A percentile compares a stretch with the other conserved stretches of the same genome.
These are phyloP conservation scores for Chelon labrosus DNA, from an alignment of 2,797 vertebrate species.

Conservation along the genomic window DNA sequence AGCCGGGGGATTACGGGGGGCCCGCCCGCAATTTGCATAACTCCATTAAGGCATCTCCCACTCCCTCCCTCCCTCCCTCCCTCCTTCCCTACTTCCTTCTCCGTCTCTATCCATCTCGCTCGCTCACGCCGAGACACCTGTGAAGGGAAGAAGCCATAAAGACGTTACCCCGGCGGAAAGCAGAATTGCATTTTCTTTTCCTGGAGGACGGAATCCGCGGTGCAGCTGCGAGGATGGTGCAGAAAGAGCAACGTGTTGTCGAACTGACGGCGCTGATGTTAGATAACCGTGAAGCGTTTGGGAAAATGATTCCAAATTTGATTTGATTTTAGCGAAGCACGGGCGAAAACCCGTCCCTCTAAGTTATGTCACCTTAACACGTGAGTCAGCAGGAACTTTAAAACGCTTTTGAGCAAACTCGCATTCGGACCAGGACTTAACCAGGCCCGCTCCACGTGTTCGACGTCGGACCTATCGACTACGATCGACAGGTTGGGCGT, in stretches of 20 bases:
- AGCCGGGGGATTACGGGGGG: conserved; percentile 71
- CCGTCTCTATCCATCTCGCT: conserved; percentile 43
- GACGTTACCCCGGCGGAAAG: conserved; percentile 67
- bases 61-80: conserved; percentile 55
- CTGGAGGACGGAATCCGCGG: conserved; percentile 64
- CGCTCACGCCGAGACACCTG: conserved; percentile 73
- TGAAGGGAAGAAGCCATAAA: conserved; percentile 67
- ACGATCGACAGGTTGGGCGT: too few relatives aligned
- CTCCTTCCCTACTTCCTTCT: conserved; percentile 46
- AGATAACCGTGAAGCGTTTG: background rate
- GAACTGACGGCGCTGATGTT: background rate
- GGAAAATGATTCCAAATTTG: too few relatives aligned
- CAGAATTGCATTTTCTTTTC: conserved; percentile 66
- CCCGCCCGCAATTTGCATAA: conserved; percentile 80
- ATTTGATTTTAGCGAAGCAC: too few relatives aligned
- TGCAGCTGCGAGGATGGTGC: conserved; percentile 73
- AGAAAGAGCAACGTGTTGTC: conserved; percentile 41
- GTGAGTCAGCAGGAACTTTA: too few relatives aligned
- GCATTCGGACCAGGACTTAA: too few relatives aligned
- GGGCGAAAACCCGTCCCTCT: too few relatives aligned
- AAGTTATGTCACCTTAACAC: too few relatives aligned
- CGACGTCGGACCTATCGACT: too few relatives aligned
- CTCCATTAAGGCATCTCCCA: conserved; percentile 75
- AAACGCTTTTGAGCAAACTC: too few relatives aligned
- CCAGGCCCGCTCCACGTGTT: too few relatives aligned